phyloP scores from a whole-genome alignment of 1,140 invertebrate species.

The Lamellibrachia luymesi region DNA sequence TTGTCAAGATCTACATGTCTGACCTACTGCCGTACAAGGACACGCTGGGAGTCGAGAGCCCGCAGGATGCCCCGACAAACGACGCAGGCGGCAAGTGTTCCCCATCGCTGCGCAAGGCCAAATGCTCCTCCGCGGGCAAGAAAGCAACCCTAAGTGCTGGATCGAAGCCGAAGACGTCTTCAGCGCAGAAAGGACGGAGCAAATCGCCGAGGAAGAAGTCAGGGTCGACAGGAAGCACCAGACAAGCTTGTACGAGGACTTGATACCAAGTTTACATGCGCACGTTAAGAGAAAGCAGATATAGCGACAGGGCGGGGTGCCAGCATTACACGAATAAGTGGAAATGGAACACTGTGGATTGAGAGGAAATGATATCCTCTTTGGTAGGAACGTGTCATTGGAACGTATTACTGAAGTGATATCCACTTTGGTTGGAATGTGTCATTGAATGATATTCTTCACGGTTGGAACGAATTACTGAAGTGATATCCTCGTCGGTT shows the following conservation, averaged over 20 bases:
- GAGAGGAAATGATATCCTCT: background rate
- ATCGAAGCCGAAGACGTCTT: background rate
- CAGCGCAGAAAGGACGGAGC: background rate
- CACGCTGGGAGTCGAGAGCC: background rate
- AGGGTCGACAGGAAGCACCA: background rate
- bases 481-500: background rate
- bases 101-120: background rate
- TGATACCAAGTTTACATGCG: background rate
- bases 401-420: background rate
- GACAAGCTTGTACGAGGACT: background rate
- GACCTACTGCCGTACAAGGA: background rate
- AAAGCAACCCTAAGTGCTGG: background rate
- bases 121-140: background rate
- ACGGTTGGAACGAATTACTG: background rate
- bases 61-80: background rate
- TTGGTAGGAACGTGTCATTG: background rate
- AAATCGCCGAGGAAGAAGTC: background rate
- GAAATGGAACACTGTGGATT: background rate
- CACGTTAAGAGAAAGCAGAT: background rate
- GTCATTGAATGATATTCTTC: too few species aligned
- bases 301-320: background rate
- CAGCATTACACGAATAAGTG: background rate
- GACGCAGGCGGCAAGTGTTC: background rate
- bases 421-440: background rate
- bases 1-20: constrained; percentile 17